Conservation (phyloP, 2,888 invertebrate genomes). For the Baccha elongata region DNA sequence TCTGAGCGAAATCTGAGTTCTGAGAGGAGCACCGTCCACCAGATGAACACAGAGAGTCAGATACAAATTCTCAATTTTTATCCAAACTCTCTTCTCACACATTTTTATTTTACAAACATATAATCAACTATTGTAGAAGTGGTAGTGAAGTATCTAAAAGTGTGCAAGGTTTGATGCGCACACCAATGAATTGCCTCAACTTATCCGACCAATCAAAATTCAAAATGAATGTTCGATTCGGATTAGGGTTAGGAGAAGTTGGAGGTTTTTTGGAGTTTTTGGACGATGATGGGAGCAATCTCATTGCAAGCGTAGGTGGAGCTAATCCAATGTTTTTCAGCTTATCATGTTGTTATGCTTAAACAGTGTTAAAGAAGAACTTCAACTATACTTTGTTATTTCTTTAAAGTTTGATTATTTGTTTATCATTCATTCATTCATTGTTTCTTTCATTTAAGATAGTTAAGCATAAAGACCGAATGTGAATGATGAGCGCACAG, state of each 20-base stretch:
- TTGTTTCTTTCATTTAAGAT: conserved; percentile 49
- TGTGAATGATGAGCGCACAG: conserved; percentile 37
- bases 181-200: conserved; percentile 17
- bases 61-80: conserved; percentile 9
- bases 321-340: conserved; percentile 39
- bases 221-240: conserved; percentile 13
- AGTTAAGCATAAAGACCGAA: conserved; percentile 44
- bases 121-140: background rate
- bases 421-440: conserved; percentile 50
- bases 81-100: conserved; percentile 35
- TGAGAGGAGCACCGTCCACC: too few species aligned
- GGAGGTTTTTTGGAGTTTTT: conserved; percentile 51
- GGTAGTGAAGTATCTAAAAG: background rate
- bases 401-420: conserved; percentile 62
- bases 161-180: conserved; percentile 27
- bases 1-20: too few species aligned
- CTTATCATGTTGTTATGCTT: conserved; percentile 20
- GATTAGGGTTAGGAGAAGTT: conserved; percentile 65
- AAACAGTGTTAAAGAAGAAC: conserved; percentile 60
- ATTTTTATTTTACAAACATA: conserved; percentile 6
- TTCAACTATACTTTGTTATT: conserved; percentile 66
- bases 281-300: conserved; percentile 40
- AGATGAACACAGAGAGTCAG: background rate
- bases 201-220: conserved; percentile 68
- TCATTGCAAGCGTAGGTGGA: conserved; percentile 63